Evolutionary conservation across 1,140 invertebrate species (phyloP).

Genomic region (Drosophila paulistorum): DNA sequence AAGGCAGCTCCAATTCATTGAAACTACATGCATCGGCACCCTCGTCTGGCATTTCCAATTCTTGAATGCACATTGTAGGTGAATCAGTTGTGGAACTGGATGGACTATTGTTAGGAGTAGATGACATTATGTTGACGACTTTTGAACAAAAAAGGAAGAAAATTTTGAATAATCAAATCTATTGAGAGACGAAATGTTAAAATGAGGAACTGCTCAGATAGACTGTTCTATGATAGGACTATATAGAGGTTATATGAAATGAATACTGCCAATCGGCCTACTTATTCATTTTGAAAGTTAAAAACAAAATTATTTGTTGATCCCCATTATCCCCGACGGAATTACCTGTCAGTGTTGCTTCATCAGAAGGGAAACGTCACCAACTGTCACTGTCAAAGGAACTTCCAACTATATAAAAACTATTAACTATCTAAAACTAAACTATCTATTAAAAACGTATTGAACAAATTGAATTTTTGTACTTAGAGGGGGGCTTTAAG

Average conservation of each 20-base stretch:
- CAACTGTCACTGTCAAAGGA: too few relatives aligned
- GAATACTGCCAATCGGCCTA: not conserved
- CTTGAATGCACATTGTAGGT: not conserved
- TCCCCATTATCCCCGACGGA: too few relatives aligned
- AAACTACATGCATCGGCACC: not conserved
- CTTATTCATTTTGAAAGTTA: too few relatives aligned
- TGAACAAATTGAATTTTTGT: too few relatives aligned
- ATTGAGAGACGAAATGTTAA: not conserved
- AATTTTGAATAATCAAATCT: not conserved
- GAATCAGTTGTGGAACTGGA: not conserved
- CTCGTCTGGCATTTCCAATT: not conserved
- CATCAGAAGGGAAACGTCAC: too few relatives aligned
- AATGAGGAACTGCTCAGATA: not conserved
- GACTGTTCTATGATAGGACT: not conserved
- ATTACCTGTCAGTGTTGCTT: too few relatives aligned
- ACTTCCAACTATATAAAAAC: too few relatives aligned
- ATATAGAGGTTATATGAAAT: not conserved
- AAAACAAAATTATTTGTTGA: too few relatives aligned
- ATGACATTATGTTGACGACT: not conserved
- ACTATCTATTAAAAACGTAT: too few relatives aligned
- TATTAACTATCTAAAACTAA: too few relatives aligned
- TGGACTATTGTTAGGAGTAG: not conserved
- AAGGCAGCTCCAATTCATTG: not conserved
- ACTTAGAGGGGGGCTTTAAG: too few relatives aligned
- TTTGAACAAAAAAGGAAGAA: not conserved